Evolutionary conservation across 2,113 vertebrate genomes (phyloP), one percentile per base, ranked within the genome.

Genomic region (Oenanthe oenanthe): DNA sequence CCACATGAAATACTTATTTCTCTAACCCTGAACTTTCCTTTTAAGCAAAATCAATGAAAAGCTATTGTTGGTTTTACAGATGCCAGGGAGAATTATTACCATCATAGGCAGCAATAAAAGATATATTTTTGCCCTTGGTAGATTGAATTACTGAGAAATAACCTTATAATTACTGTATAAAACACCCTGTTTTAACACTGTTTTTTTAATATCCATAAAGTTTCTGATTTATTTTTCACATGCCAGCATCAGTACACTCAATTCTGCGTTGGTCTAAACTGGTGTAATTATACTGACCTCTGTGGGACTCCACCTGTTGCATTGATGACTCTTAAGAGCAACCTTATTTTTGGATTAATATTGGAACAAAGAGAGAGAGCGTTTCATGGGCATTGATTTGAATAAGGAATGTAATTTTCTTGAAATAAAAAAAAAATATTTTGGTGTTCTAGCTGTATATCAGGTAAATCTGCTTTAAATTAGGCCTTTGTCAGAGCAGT

Each of bases 31-130:
- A 94, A 94, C 85, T 95, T 97, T 96, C 78, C 88, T 96, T 93
- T 96, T 96, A 96, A 97, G 82, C 56, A 91, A 96, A 96, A 94
- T 96, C 93, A 88, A 95, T 97, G 89, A 93, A 96, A 96, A 93
- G 88, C 82, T 96, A 83, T 92, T 96, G 96, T 93, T 94, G 88
- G 78, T 93, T 96, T 97, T 94, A 88, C 63, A 83, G 76, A 80
- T 94, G 95, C 92, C 92, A 89, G 40, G 67, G 72, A 96, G 94
- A 97, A 85, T 94, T 96, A 96, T 90, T 93, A 79, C 88, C 88
- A 91, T 90, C 75, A 93, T 51, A 83, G 56, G 56, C 71, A 85
- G 83, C 88, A 96, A 94, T 94, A 92, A 96, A 97, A 95, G 93
- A 94, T 91, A 90, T 88, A 94, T 85, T 96, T 96, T 94, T 80